Base-by-base conservation (phyloP, 1,140 invertebrate genomes). In the Drosophila insularis region DNA sequence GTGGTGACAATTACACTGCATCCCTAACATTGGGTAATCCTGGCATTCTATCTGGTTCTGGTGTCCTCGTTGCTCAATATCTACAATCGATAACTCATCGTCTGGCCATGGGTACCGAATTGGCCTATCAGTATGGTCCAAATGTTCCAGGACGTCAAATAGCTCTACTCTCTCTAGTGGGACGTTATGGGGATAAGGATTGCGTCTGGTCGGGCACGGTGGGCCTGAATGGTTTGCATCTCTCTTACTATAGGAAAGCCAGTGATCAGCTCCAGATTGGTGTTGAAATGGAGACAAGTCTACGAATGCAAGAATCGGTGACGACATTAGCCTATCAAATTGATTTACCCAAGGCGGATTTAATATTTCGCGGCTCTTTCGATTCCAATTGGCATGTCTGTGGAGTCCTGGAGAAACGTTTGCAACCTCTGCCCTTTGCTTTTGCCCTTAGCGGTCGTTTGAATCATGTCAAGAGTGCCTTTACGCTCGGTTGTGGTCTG, bases 301-400 rank as follows among this genome's bases (percentile, higher is more conserved):
- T 96, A 56, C 93, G 97, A 90, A 95, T 97, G 85, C 95, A 96
- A 91, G 98, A 99, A 92, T 96, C 97, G 3, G 95, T 96, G n/a
- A 97, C 97, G 23, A 97, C 97, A 1, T 94, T 99, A 74, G 98
- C 96, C n/a, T 99, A 99, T 93, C 98, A 99, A 93, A 94, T 98
- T 62, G 98, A 99, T 92, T 93, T 99, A 90, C 98, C 98, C n/a
- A 99, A 98, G 92, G 98, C 98, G 53, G 98, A 99, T 92, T 93
- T 99, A 71, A 95, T 96, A 4, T 98, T 99, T 91, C 97, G 95
- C 95, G 98, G 97, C 80, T 96, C 96, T 91, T 93, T 98, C 35
- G 98, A 99, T 92, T 97, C 97, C 39, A 99, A 99, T 92, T 99
- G 98, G 97, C 97, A 95, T 63, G 95, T 99, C 31, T 97, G 96